A percentile compares a stretch with the other conserved stretches of the same genome.
Conservation (phyloP, 2,113 vertebrate species). For the Lota lota region DNA sequence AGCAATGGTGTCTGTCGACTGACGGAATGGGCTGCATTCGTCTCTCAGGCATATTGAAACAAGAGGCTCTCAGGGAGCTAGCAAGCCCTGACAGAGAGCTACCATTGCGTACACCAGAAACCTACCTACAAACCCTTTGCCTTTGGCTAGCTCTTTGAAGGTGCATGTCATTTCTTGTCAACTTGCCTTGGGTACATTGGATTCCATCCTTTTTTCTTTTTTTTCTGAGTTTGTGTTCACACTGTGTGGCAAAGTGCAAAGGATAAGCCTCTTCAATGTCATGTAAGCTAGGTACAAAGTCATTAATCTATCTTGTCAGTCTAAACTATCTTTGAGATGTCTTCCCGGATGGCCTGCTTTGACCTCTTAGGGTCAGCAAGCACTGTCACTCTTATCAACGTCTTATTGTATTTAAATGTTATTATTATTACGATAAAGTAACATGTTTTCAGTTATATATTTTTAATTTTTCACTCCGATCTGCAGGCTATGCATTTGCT, state of each 20-base stretch:
- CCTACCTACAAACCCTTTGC: slow-evolving; percentile 61
- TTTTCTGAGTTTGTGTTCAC: slow-evolving; percentile 44
- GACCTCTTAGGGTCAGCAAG: neutral
- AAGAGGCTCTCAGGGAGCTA: slow-evolving; percentile 45
- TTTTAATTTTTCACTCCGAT: neutral
- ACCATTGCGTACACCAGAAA: slow-evolving; percentile 59
- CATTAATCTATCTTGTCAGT: slow-evolving; percentile 41
- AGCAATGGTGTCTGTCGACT: slow-evolving; percentile 3
- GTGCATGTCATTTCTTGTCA: slow-evolving; percentile 72
- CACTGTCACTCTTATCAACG: neutral
- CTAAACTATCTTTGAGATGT: slow-evolving; percentile 20
- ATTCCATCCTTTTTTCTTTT: slow-evolving; percentile 53
- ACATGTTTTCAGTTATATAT: neutral
- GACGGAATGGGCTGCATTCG: slow-evolving; percentile 37
- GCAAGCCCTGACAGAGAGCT: slow-evolving; percentile 77
- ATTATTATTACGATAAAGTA: neutral
- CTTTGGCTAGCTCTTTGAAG: slow-evolving; percentile 73
- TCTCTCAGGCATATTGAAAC: slow-evolving; percentile 43
- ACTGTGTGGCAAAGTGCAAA: slow-evolving; percentile 57
- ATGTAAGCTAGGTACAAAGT: slow-evolving; percentile 43
- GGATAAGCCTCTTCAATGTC: slow-evolving; percentile 57
- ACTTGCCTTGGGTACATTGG: slow-evolving; percentile 61
- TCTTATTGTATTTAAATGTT: neutral
- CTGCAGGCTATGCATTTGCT: slow-evolving; percentile 7
- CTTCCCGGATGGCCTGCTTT: neutral